A percentile compares a stretch with the other conserved stretches of the same genome.
phyloP scores from a whole-genome alignment of 2,888 invertebrate species.

The Drosophila nigritarsus region DNA sequence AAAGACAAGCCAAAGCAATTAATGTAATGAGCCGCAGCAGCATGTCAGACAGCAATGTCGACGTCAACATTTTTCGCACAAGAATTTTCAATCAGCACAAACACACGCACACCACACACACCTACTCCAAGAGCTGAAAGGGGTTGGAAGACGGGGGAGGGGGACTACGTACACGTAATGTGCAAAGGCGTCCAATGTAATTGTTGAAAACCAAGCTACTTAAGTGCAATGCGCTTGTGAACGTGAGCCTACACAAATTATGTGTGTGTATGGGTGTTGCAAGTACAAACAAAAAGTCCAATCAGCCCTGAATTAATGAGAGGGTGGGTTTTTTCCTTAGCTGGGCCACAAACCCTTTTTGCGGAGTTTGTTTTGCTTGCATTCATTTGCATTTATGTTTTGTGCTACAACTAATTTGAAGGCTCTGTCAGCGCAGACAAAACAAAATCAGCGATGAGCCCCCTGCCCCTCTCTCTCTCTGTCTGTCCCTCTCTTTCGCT shows the following conservation, averaged over 20 bases:
- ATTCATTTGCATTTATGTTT: slow-evolving; percentile 80
- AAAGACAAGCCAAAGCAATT: slow-evolving; percentile 80
- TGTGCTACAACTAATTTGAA: slow-evolving; percentile 77
- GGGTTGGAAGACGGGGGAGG: slow-evolving; percentile 7
- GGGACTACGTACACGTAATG: slow-evolving; percentile 51
- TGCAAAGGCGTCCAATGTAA: slow-evolving; percentile 77
- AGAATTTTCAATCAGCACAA: slow-evolving; percentile 77
- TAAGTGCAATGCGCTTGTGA: slow-evolving; percentile 59
- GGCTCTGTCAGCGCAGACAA: slow-evolving; percentile 69
- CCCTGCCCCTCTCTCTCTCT: neutral
- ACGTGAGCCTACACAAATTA: slow-evolving; percentile 6
- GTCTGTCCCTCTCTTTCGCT: neutral
- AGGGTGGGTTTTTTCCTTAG: slow-evolving; percentile 1
- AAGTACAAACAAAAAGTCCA: slow-evolving; percentile 75
- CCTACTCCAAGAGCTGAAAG: neutral
- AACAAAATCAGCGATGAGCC: slow-evolving; percentile 67
- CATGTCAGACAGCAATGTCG: slow-evolving; percentile 72
- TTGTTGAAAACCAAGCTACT: slow-evolving; percentile 76
- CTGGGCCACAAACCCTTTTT: slow-evolving; percentile 15
- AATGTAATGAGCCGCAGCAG: slow-evolving; percentile 79
- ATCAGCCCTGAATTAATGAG: slow-evolving; percentile 76
- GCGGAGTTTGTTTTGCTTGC: slow-evolving; percentile 41
- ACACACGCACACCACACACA: slow-evolving; percentile 56
- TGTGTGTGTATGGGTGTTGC: slow-evolving; percentile 24
- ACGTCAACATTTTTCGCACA: slow-evolving; percentile 80